Percentiles rank a stretch among this genome's conserved stretches.
Conservation (phyloP, 2,797 vertebrate genomes). For the Amazona finschi region DNA sequence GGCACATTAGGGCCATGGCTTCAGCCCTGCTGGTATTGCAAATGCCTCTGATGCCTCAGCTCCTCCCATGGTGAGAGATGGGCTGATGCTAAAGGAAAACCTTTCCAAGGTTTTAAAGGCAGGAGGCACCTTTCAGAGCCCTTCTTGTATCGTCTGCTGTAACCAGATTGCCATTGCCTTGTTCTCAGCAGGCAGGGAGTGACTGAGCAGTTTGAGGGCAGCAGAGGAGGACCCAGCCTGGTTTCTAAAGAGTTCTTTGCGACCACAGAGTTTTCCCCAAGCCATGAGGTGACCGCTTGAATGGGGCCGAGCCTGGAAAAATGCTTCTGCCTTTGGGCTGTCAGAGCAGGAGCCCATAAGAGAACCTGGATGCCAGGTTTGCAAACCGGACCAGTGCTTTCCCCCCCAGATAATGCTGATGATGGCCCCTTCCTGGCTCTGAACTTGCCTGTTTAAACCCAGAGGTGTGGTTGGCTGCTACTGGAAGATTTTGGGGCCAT, state of each 20-base stretch:
- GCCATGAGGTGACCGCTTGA: neutral
- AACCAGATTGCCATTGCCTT: neutral
- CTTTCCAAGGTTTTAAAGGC: neutral
- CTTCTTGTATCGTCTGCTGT: neutral
- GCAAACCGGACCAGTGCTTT: rapidly evolving
- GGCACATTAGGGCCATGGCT: rapidly evolving
- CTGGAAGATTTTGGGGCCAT: rapidly evolving
- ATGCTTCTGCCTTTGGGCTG: rapidly evolving
- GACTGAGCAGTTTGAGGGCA: neutral
- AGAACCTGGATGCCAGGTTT: neutral
- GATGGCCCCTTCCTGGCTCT: rapidly evolving
- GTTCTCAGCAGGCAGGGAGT: neutral
- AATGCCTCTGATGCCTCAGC: rapidly evolving
- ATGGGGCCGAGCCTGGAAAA: neutral
- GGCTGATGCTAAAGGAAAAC: neutral
- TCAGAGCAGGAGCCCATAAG: neutral
- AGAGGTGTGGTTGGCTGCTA: neutral
- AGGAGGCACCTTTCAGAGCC: neutral
- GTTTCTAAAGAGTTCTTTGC: neutral
- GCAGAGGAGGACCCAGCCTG: neutral
- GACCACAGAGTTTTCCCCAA: neutral
- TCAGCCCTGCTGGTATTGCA: rapidly evolving
- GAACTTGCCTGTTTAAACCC: rapidly evolving
- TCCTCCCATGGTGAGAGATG: neutral
- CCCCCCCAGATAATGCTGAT: neutral